phyloP scores from a whole-genome alignment of 2,888 invertebrate species.

The Platerodrilus igneus region DNA sequence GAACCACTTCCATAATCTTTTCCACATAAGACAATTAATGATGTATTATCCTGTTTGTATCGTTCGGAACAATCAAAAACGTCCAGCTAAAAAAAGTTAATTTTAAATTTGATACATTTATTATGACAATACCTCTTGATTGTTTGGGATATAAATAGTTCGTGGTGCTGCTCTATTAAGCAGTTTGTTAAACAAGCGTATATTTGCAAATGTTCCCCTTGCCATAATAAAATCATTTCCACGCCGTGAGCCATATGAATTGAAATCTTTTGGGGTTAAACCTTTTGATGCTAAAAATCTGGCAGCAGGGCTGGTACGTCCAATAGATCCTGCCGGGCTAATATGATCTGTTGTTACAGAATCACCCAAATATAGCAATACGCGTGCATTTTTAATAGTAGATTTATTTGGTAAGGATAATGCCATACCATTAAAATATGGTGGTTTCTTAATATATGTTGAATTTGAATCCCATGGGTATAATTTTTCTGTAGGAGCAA shows the following conservation, averaged over 20 bases:
- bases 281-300: conserved; percentile 70
- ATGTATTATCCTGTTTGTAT: conserved; percentile 70
- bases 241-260: conserved; percentile 95
- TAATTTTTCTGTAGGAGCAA: conserved; percentile 73
- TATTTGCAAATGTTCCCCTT: conserved; percentile 97
- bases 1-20: conserved; percentile 98
- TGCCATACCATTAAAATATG: conserved; percentile 74
- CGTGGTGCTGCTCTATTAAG: conserved; percentile 73
- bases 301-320: conserved; percentile 89
- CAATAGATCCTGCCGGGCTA: conserved; percentile 96
- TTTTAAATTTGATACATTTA: conserved; percentile 30
- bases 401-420: conserved; percentile 59
- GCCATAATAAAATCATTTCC: conserved; percentile 98
- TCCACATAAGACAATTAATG: conserved; percentile 84
- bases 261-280: conserved; percentile 89
- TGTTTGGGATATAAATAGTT: conserved; percentile 82
- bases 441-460: conserved; percentile 94
- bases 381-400: conserved; percentile 69
- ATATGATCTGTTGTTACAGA: conserved; percentile 99
- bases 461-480: conserved; percentile 90
- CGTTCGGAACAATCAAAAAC: conserved; percentile 91
- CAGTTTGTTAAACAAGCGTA: conserved; percentile 89
- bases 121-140: conserved; percentile 62
- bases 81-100: no score
- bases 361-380: conserved; percentile 84